phyloP scores from a whole-genome alignment of 2,888 invertebrate species.

The Nomada hirtipes region DNA sequence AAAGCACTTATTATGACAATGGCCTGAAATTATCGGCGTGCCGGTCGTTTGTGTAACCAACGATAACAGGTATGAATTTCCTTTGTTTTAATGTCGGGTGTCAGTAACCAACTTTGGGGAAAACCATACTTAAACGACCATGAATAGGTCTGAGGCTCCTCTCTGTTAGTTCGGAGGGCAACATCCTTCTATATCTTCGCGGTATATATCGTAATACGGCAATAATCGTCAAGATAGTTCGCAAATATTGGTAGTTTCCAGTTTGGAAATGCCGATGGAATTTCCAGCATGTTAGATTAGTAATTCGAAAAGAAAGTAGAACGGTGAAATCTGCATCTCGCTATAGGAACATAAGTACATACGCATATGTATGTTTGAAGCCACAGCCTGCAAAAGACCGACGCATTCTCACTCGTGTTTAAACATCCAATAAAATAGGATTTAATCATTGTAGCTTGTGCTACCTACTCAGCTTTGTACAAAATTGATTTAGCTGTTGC shows the following conservation, averaged over 20 bases:
- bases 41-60: slow-evolving; percentile 12
- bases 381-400: neutral
- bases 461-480: too few species aligned
- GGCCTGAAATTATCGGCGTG: slow-evolving; percentile 4
- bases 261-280: slow-evolving; percentile 60
- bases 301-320: slow-evolving; percentile 56
- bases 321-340: slow-evolving; percentile 38
- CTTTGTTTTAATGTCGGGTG: slow-evolving; percentile 31
- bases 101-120: slow-evolving; percentile 53
- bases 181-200: slow-evolving; percentile 29
- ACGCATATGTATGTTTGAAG: neutral
- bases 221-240: slow-evolving; percentile 5
- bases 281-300: slow-evolving; percentile 58
- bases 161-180: slow-evolving; percentile 15
- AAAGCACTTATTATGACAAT: slow-evolving; percentile 29
- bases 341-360: slow-evolving; percentile 19
- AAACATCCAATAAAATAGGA: neutral
- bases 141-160: slow-evolving; percentile 13
- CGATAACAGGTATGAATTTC: slow-evolving; percentile 34
- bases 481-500: neutral
- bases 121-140: slow-evolving; percentile 50
- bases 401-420: neutral
- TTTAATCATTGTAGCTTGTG: neutral
- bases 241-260: slow-evolving; percentile 18
- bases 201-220: slow-evolving; percentile 10